Conservation (phyloP, 2,888 invertebrate genomes). For the Ochropacha duplaris region DNA sequence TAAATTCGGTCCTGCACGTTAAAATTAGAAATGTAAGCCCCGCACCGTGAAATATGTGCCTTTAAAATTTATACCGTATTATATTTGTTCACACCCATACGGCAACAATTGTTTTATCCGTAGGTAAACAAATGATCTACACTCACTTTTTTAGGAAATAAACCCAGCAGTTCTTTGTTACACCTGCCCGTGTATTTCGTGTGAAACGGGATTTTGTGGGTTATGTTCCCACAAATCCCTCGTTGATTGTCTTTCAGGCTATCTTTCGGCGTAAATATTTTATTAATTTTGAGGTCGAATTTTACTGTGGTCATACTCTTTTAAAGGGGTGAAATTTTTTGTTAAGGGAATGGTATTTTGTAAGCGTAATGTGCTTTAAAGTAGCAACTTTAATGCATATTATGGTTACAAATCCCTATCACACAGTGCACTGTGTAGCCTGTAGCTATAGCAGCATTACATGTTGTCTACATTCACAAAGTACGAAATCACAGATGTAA, state of each 20-base stretch:
- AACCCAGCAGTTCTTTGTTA: slow-evolving; percentile 34
- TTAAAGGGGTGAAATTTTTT: slow-evolving; percentile 15
- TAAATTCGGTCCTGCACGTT: slow-evolving; percentile 75
- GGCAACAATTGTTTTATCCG: slow-evolving; percentile 47
- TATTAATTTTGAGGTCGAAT: slow-evolving; percentile 17
- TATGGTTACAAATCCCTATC: too few relatives aligned
- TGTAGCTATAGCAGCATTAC: slow-evolving; percentile 29
- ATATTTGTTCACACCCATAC: slow-evolving; percentile 53
- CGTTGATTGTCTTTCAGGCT: slow-evolving; percentile 29
- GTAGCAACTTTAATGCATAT: too few relatives aligned
- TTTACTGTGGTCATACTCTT: slow-evolving; percentile 10
- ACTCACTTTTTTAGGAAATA: slow-evolving; percentile 30
- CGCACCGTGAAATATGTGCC: slow-evolving; percentile 69
- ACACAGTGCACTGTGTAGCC: slow-evolving; percentile 29
- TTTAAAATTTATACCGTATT: slow-evolving; percentile 73
- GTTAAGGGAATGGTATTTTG: slow-evolving; percentile 21
- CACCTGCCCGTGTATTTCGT: slow-evolving; percentile 31
- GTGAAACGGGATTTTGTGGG: slow-evolving; percentile 24
- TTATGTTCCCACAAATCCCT: slow-evolving; percentile 29
- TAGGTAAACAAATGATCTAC: slow-evolving; percentile 35
- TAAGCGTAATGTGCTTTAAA: slow-evolving; percentile 29
- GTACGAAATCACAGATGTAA: slow-evolving; percentile 11
- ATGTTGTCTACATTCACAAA: slow-evolving; percentile 34
- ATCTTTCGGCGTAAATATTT: slow-evolving; percentile 26
- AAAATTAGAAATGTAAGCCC: slow-evolving; percentile 79